These are phyloP conservation scores for Frankliniella intonsa DNA, from an alignment of 2,888 invertebrate genomes.

Conservation along the genomic window DNA sequence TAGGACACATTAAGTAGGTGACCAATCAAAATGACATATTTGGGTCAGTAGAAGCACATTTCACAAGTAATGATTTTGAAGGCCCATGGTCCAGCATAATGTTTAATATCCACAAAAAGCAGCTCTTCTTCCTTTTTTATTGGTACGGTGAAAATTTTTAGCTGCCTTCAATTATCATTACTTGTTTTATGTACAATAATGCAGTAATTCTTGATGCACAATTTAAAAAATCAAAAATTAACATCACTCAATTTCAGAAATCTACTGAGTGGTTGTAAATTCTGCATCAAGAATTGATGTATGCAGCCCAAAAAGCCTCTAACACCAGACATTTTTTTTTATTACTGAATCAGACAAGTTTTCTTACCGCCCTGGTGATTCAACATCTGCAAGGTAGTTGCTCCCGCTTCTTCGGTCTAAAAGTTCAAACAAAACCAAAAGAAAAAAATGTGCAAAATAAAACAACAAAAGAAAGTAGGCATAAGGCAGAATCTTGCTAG, in stretches of 20 bases:
- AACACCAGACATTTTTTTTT: conserved; percentile 27
- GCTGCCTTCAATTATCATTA: background rate
- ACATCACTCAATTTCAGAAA: background rate
- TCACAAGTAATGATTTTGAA: too few relatives aligned
- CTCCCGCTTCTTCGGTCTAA: conserved; percentile 90
- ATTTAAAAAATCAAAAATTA: background rate
- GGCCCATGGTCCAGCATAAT: too few relatives aligned
- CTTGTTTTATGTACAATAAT: background rate
- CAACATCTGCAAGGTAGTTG: conserved; percentile 83
- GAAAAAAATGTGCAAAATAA: conserved; percentile 28
- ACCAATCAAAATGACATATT: too few relatives aligned
- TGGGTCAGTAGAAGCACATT: too few relatives aligned
- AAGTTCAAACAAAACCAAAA: conserved; percentile 50
- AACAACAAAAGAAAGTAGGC: conserved; percentile 35
- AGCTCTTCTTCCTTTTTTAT: background rate
- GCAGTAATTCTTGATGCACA: conserved; percentile 1
- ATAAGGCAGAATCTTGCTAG: conserved; percentile 25
- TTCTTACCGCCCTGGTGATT: conserved; percentile 93
- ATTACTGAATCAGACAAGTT: conserved; percentile 35
- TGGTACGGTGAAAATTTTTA: background rate
- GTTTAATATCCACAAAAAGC: too few relatives aligned
- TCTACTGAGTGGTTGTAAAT: background rate
- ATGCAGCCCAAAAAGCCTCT: conserved; percentile 31
- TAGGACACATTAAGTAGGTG: too few relatives aligned
- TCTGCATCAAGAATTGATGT: conserved; percentile 29